phyloP scores from a whole-genome alignment of 1,140 invertebrate genomes.

The Drosophila subobscura region DNA sequence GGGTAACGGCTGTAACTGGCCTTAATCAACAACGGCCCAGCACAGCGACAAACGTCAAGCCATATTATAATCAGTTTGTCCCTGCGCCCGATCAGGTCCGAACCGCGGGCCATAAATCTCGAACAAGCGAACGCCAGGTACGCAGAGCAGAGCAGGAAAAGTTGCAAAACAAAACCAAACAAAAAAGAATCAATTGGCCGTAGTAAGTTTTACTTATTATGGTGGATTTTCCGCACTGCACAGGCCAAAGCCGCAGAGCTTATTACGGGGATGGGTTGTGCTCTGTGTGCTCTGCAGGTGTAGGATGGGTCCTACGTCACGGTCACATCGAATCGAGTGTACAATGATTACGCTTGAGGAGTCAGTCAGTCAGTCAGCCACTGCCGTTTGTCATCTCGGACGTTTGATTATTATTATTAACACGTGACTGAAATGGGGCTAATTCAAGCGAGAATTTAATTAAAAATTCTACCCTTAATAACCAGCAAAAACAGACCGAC shows the following conservation, averaged over 20 bases:
- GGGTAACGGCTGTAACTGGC: slow-evolving; percentile 31
- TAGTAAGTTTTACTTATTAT: slow-evolving; percentile 52
- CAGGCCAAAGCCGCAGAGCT: background rate
- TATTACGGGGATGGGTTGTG: no score
- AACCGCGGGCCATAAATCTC: slow-evolving; percentile 44
- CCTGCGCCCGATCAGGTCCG: slow-evolving; percentile 17
- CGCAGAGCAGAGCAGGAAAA: background rate
- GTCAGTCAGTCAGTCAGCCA: background rate
- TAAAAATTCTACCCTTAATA: slow-evolving; percentile 72
- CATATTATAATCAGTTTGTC: slow-evolving; percentile 51
- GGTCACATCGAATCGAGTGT: slow-evolving; percentile 13
- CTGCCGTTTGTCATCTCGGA: slow-evolving; percentile 20
- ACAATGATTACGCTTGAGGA: slow-evolving; percentile 31
- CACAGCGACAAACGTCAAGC: slow-evolving; percentile 55
- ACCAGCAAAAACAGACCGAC: slow-evolving; percentile 11
- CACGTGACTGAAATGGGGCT: slow-evolving; percentile 74
- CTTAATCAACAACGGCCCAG: slow-evolving; percentile 49
- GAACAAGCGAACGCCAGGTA: slow-evolving; percentile 16
- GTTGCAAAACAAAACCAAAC: background rate
- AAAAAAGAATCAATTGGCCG: slow-evolving; percentile 53
- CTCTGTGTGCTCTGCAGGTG: background rate
- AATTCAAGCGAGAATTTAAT: slow-evolving; percentile 79
- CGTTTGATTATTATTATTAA: slow-evolving; percentile 81
- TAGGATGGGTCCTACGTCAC: slow-evolving; percentile 42
- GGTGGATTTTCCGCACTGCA: slow-evolving; percentile 18